Conservation (phyloP, 1,140 invertebrate genomes). For the Drosophila bocqueti region DNA sequence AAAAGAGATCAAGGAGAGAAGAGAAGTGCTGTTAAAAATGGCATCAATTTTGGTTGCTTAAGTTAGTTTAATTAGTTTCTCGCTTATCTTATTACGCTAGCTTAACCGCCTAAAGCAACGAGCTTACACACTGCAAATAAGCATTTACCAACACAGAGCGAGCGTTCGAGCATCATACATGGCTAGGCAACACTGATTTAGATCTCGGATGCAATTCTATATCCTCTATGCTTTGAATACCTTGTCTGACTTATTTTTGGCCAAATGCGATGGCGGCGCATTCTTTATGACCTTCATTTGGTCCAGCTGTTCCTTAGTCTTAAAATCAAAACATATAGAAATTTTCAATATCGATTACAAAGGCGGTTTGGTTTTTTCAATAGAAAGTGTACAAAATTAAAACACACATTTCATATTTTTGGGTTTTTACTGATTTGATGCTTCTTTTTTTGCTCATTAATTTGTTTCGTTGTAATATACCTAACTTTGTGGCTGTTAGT, state of each 20-base stretch:
- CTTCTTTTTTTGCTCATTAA: conserved; percentile 2
- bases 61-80: conserved; percentile 48
- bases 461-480: conserved; percentile 1
- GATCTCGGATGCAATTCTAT: not conserved
- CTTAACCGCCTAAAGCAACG: conserved; percentile 35
- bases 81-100: conserved; percentile 41
- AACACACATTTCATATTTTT: conserved; percentile 23
- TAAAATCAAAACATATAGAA: conserved; percentile 47
- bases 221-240: conserved; percentile 86
- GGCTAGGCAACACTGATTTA: conserved; percentile 34
- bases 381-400: conserved; percentile 6
- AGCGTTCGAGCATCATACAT: conserved; percentile 40
- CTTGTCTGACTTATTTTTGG: conserved; percentile 94
- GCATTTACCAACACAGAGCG: conserved; percentile 73
- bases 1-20: conserved; percentile 62
- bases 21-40: conserved; percentile 74
- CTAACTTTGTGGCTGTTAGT: conserved; percentile 5
- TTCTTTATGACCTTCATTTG: conserved; percentile 91
- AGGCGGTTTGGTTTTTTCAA: not conserved
- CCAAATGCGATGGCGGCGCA: conserved; percentile 92
- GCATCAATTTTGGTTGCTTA: conserved; percentile 37
- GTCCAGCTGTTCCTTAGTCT: conserved; percentile 88
- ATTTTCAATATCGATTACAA: conserved; percentile 6
- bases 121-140: conserved; percentile 31
- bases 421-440: conserved; percentile 27